Evolutionary conservation across 2,797 vertebrate genomes (phyloP).

Genomic region (Emydoidea blandingii): DNA sequence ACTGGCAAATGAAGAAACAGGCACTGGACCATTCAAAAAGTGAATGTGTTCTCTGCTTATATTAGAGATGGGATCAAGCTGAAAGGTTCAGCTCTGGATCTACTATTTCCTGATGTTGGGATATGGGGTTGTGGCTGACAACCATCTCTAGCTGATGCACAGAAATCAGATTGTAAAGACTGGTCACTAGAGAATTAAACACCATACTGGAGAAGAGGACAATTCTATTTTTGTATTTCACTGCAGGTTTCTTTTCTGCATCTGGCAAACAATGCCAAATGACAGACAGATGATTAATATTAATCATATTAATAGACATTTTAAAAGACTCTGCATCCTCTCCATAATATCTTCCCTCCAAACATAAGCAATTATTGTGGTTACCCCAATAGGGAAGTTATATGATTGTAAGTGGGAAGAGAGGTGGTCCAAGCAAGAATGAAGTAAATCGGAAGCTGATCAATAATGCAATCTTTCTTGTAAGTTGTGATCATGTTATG

Average conservation of each 20-base stretch:
- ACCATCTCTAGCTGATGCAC: neutral
- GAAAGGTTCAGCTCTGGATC: neutral
- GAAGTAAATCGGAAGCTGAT: neutral
- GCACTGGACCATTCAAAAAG: neutral
- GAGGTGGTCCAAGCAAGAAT: neutral
- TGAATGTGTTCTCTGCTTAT: neutral
- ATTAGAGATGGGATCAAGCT: neutral
- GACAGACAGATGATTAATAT: neutral
- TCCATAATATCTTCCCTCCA: neutral
- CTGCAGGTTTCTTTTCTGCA: neutral
- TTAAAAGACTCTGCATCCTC: neutral
- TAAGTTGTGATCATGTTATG: neutral
- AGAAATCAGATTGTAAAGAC: neutral
- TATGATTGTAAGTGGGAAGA: neutral
- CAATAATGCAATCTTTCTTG: neutral
- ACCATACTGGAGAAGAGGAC: neutral
- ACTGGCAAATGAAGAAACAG: neutral
- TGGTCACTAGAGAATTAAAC: neutral
- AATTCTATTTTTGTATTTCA: neutral
- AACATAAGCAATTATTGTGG: neutral
- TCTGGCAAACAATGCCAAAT: slow-evolving; percentile 21
- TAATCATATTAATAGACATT: neutral
- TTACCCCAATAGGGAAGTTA: neutral
- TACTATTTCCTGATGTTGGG: neutral
- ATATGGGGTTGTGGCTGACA: neutral